Evolutionary conservation across 2,797 vertebrate genomes (phyloP).

Genomic region (Carcharodon carcharias): DNA sequence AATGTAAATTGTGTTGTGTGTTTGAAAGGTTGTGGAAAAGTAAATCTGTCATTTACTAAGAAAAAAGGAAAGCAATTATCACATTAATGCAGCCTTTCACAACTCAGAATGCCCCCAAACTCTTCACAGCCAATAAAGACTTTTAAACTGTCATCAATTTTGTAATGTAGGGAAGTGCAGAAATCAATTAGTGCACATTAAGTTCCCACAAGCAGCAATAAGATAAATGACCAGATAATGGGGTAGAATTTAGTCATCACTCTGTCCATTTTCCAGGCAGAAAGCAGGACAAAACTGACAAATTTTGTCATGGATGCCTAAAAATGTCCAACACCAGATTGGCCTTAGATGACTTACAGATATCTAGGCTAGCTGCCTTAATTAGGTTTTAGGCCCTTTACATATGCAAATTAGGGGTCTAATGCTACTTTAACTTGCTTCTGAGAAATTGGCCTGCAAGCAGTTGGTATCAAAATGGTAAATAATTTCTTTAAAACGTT

Average conservation of each 20-base stretch:
- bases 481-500: background rate
- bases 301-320: background rate
- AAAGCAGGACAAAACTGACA: background rate
- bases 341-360: background rate
- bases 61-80: background rate
- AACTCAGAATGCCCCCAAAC: background rate
- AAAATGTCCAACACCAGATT: background rate
- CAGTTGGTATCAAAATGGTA: background rate
- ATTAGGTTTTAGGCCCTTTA: background rate
- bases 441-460: background rate
- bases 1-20: too few species aligned
- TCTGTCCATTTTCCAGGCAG: background rate
- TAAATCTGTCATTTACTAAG: background rate
- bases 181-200: background rate
- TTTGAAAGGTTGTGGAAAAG: background rate
- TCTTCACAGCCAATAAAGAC: background rate
- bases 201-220: background rate
- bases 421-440: background rate
- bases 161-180: background rate
- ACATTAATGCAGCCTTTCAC: background rate
- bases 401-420: background rate
- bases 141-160: background rate
- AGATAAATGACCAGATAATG: background rate
- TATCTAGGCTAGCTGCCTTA: background rate
- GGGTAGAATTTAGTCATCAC: background rate